Conservation (phyloP, 2,113 vertebrate genomes). For the Siphamia tubifer region DNA sequence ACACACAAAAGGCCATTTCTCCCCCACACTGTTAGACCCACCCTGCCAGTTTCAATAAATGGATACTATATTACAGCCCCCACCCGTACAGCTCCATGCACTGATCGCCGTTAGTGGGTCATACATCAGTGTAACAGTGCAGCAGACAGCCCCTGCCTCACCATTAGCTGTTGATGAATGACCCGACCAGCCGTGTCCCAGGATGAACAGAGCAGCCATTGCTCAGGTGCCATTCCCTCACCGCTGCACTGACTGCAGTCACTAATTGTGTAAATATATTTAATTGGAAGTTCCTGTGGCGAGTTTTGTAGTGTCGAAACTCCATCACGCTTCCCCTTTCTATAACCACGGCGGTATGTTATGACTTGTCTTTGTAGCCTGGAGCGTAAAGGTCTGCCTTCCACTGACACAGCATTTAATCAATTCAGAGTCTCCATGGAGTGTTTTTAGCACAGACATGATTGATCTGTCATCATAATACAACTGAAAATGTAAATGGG, state of each 20-base stretch:
- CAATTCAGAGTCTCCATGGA: too few relatives aligned
- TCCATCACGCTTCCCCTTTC: not conserved
- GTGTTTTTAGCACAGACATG: not conserved
- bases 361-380: not conserved
- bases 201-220: constrained; percentile 7
- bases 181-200: not conserved
- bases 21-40: constrained; percentile 7
- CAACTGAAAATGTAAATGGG: too few relatives aligned
- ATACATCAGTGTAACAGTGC: constrained; percentile 57
- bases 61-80: not conserved
- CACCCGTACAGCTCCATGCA: not conserved
- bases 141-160: constrained; percentile 39
- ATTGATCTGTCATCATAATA: not conserved
- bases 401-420: not conserved
- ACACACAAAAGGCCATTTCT: constrained; percentile 2
- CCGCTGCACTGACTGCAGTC: not conserved
- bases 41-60: constrained; percentile 56
- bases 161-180: constrained; percentile 64
- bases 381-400: too few relatives aligned
- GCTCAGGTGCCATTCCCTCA: constrained; percentile 9
- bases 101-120: constrained; percentile 38
- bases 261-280: constrained; percentile 16
- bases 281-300: not conserved
- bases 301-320: not conserved
- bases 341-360: not conserved